Base-by-base conservation (phyloP, 2,888 invertebrate genomes). In the Mimumesa dahlbomi region DNA sequence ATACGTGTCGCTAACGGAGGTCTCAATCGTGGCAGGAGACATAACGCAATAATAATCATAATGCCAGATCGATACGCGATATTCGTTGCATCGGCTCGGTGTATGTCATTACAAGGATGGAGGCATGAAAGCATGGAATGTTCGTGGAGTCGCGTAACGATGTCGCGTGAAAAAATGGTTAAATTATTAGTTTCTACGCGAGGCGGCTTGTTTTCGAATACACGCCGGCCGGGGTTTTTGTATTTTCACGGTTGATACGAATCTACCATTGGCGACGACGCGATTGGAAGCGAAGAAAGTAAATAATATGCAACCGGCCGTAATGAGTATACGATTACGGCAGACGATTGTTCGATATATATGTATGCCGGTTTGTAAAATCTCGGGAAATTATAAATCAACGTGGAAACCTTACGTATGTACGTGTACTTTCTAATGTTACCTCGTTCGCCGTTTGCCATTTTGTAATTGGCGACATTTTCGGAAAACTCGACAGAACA, bases 41-140 rank as follows among this genome's bases (percentile, higher is more conserved):
- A 73, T 82, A 84, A 84, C 79, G 82, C 84, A 84, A 86, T 86
- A 86, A 85, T 74, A 81, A 86, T 85, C 82, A 84, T 82, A 82
- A 83, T 80, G 84, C 74, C 82, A 83, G 86, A 86, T 87, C 86
- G 86, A 86, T 86, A 83, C 80, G 82, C 80, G 85, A 85, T 83
- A 84, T 79, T 76, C 76, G 77, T 81, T 76, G 81, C 78, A 77
- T 81, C 81, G 79, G 68, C 61, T 61, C n/a, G 57, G 70, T 72
- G 78, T 78, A 76, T 80, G 79, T 77, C 81, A 75, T 80, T 82
- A 79, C 75, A 71, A 76, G 73, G 77, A 81, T 77, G 70, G 75
- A 77, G 73, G 64, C 71, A 73, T 67, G 74, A 79, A 83, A 82
- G 75, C 74, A 58, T 74, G 79, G 79, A 80, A 82, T 79, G 80